Conservation (phyloP, 2,113 vertebrate genomes). For the Stegostoma tigrinum region DNA sequence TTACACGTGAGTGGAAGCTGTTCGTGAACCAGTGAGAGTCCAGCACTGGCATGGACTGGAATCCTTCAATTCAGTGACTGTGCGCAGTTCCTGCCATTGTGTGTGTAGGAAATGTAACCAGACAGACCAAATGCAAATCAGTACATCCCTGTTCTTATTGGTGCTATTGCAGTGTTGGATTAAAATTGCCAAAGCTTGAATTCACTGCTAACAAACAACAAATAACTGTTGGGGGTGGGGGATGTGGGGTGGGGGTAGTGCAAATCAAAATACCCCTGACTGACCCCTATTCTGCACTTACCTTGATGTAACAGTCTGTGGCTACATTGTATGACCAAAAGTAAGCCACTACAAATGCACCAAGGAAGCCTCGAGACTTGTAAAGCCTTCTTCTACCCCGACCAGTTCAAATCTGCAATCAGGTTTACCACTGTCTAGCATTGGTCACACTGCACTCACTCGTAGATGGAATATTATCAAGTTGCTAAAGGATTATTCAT, state of each 20-base stretch:
- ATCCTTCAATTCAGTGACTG: not conserved
- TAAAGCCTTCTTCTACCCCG: not conserved
- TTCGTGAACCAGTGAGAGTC: not conserved
- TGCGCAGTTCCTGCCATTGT: not conserved
- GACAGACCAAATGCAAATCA: not conserved
- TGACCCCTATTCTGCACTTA: not conserved
- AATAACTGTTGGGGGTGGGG: not conserved
- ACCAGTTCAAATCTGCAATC: not conserved
- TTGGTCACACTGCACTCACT: not conserved
- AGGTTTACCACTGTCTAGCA: not conserved
- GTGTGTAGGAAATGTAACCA: not conserved
- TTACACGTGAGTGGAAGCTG: not conserved
- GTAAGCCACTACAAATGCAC: not conserved
- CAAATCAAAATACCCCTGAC: not conserved
- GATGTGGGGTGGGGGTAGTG: not conserved
- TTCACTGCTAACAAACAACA: not conserved
- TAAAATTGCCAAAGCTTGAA: not conserved
- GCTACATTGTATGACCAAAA: not conserved
- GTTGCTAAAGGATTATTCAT: not conserved
- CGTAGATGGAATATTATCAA: not conserved
- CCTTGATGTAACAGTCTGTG: not conserved
- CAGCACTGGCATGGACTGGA: not conserved
- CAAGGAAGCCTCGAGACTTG: not conserved
- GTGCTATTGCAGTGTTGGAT: not conserved
- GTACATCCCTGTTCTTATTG: not conserved